Evolutionary conservation across 2,113 vertebrate species (phyloP), one percentile per base, ranked within the genome.

Genomic region (Petromus typicus): DNA sequence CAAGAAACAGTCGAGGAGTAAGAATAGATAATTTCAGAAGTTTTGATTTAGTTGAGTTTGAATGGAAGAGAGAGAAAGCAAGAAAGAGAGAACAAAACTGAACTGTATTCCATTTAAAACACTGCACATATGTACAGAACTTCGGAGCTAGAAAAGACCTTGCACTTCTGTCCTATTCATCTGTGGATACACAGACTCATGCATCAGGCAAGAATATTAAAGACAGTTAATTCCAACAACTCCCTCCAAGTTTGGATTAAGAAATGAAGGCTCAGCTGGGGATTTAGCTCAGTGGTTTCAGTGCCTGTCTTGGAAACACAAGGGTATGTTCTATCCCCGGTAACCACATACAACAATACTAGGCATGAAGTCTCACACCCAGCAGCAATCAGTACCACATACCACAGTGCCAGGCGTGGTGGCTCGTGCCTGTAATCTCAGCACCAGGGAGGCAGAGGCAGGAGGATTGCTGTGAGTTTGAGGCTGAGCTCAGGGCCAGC

Each of bases 1-100:
- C 84, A 22, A 91, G 25, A 88, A n/a, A 93, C 13, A 93, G 64
- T 63, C 9, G 66, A 79, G 34, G 5, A 73, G 34, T 81, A 37
- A 92, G 34, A 32, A 89, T 13, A 92, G 54, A 56, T 32, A 2
- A 59, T 90, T 84, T 94, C 66, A 79, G 37, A 94, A 25, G 45
- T 85, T 34, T 95, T 94, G 27, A 14, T 71, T 23, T 86, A 63
- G 48, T 45, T 85, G 78, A 16, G 23, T 97, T 95, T 83, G 27
- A 94, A 91, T 32, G 37, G n/a, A 9, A 22, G 40, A 57, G 30
- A 64, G 43, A 80, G 40, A 59, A 40, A 43, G 20, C 1, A 14
- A 75, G 25, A 30, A 16, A 87, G 32, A 57, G 51, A 69, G n/a
- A 57, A 67, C 61, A 37, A 83, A 63, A n/a, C 13, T 56, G 34